Evolutionary conservation across 1,140 invertebrate species (phyloP).

Genomic region (Popillia japonica): DNA sequence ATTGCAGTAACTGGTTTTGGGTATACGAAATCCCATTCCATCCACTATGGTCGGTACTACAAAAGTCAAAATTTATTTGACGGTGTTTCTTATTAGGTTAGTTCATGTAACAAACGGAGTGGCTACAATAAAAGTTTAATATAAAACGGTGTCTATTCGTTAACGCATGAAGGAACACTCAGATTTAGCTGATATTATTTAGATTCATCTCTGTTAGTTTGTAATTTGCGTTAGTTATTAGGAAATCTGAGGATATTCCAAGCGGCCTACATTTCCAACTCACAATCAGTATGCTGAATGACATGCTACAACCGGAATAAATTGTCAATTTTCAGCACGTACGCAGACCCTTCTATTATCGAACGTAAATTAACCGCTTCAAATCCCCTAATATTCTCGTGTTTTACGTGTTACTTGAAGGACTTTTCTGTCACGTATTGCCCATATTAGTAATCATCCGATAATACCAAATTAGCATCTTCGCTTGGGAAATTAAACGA

Average conservation of each 20-base stretch:
- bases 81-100: no score
- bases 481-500: not conserved
- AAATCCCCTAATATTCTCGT: slow-evolving; percentile 7
- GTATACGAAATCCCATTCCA: no score
- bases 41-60: no score
- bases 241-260: not conserved
- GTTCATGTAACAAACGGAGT: no score
- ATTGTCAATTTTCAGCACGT: slow-evolving; percentile 18
- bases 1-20: no score
- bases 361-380: slow-evolving; percentile 29
- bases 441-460: not conserved
- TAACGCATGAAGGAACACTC: no score
- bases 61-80: no score
- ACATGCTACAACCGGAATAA: not conserved
- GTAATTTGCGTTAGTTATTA: no score
- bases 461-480: not conserved
- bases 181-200: no score
- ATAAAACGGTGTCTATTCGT: no score
- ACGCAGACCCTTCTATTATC: slow-evolving; percentile 1
- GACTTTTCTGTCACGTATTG: slow-evolving; percentile 10
- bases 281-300: not conserved
- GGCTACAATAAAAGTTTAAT: no score
- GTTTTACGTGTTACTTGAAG: not conserved
- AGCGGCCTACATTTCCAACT: not conserved
- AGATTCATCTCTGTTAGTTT: no score